These are phyloP conservation scores for Andrena fulva DNA, from an alignment of 2,888 invertebrate species.

Conservation along the genomic window DNA sequence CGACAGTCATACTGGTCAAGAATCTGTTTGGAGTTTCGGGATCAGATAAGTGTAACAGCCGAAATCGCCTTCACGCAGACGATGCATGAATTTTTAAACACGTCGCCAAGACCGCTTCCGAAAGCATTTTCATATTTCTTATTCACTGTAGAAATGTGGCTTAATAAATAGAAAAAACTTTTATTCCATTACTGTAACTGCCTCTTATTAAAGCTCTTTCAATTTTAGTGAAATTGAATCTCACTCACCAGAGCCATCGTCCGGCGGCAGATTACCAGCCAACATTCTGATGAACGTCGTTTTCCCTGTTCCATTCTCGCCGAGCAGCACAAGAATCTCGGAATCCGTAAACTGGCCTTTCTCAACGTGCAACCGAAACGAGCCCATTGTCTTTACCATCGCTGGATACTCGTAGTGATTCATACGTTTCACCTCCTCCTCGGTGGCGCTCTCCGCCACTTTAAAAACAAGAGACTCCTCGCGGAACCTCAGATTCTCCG, in stretches of 20 bases:
- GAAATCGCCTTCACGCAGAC: no score
- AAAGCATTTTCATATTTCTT: no score
- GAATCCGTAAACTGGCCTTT: constrained; percentile 99
- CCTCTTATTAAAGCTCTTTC: no score
- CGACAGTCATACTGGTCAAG: no score
- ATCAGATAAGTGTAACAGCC: no score
- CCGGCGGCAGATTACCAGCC: constrained; percentile 97
- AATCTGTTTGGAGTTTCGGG: no score
- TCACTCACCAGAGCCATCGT: constrained; percentile 89
- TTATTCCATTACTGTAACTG: no score
- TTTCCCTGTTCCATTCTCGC: constrained; percentile 99
- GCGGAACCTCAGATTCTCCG: constrained; percentile 99
- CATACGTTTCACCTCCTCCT: constrained; percentile 98
- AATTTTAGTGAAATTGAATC: constrained; percentile 1
- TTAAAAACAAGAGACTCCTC: constrained; percentile 99
- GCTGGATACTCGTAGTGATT: constrained; percentile 97
- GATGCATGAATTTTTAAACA: no score
- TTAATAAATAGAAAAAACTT: no score
- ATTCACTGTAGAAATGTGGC: no score
- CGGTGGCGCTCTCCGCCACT: constrained; percentile 98
- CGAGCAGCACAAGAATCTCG: constrained; percentile 98
- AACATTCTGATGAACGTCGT: constrained; percentile 99
- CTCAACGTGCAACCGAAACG: constrained; percentile 92
- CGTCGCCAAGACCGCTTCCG: no score
- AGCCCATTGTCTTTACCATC: constrained; percentile 94